Evolutionary conservation across 2,797 vertebrate species (phyloP).

Genomic region (Podarcis siculus): DNA sequence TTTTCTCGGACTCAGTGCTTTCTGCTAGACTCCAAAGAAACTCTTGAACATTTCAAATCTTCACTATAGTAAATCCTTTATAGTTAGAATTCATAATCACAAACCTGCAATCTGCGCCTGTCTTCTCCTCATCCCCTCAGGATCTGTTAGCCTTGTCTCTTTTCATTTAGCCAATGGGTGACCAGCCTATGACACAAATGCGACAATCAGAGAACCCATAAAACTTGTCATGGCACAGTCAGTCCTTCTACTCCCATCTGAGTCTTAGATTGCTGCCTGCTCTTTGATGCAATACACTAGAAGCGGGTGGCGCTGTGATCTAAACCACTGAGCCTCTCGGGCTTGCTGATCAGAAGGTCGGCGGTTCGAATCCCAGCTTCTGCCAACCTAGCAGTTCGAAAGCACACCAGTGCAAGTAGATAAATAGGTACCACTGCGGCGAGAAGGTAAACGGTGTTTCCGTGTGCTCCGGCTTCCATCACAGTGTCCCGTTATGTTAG

Average conservation of each 20-base stretch:
- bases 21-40: constrained; percentile 17
- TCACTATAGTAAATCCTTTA: constrained; percentile 26
- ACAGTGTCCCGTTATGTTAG: fast-evolving
- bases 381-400: no score
- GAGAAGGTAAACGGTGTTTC: no score
- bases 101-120: no score
- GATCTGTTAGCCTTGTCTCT: not conserved
- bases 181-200: not conserved
- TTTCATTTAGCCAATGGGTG: not conserved
- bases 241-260: not conserved
- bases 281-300: not conserved
- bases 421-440: no score
- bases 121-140: not conserved
- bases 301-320: not conserved
- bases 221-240: no score
- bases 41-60: not conserved
- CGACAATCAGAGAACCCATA: not conserved
- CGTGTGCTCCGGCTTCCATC: fast-evolving
- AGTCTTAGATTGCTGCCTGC: not conserved
- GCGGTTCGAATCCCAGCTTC: no score
- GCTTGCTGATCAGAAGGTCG: no score
- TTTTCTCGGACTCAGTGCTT: not conserved
- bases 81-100: not conserved
- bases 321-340: no score
- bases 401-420: no score